Evolutionary conservation across 2,113 vertebrate genomes (phyloP), one percentile per base, ranked within the genome.

Genomic region (Taurulus bubalis): DNA sequence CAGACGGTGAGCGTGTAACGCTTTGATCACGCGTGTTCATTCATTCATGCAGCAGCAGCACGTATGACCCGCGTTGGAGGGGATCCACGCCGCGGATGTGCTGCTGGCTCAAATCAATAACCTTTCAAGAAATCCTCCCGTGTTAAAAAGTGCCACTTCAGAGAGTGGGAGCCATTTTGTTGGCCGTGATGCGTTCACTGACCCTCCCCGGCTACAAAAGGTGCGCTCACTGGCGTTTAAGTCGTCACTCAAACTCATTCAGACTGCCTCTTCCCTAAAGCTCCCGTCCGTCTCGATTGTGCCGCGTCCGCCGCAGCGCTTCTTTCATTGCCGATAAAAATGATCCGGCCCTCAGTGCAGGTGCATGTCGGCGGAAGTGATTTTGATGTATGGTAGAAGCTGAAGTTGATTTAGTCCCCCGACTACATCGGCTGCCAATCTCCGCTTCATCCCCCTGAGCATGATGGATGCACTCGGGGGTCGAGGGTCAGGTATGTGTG

Each of bases 401-500:
- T 65, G 87, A 78, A 83, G 87, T 94, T 92, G 81, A 94, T 94
- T 92, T 88, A 93, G 80, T 91, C 85, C 40, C 36, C 36, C 1
- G 38, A 88, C 86, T 90, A 11, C 89, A 92, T 90, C 76, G 77
- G 83, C 83, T 86, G 90, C 69, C 82, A 88, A 82, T 75, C 85
- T 78, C 63, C 22, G 71, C 91, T 94, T 92, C 73, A 53, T 71
- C 75, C 73, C 59, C 71, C 75, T 51, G 47, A 83, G 71, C 63
- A 6, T 92, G 94, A 95, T 91, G 90, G 94, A 94, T 92, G 60
- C 77, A 58, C 62, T 16, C 22, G 0, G 58, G 34, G 86, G 73
- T 88, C 88, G 76, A 65, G 78, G 92, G 90, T 92, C 87, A 84
- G 32, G 71, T 82, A 30, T 82, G 30, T 32, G 30, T 32, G 30